Evolutionary conservation across 2,113 vertebrate genomes (phyloP).

Genomic region (Sturnus vulgaris): DNA sequence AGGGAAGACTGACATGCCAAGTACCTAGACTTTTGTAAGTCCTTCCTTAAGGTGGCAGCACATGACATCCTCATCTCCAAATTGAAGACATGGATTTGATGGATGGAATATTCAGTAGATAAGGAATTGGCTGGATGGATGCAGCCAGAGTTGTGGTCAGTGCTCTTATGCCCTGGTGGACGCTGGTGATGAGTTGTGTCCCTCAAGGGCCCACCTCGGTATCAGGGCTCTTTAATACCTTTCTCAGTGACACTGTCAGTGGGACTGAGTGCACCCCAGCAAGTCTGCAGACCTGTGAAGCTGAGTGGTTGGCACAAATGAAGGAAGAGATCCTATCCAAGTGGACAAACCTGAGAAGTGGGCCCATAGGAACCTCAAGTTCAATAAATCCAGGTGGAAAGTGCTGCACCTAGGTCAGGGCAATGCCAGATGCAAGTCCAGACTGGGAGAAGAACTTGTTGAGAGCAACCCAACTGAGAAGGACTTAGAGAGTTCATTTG

Average conservation of each 20-base stretch:
- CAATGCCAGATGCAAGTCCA: accelerated
- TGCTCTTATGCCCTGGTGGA: background rate
- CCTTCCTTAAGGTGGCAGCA: accelerated
- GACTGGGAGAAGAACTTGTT: background rate
- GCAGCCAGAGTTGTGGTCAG: background rate
- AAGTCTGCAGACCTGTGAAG: background rate
- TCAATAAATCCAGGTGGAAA: background rate
- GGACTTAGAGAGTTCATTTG: background rate
- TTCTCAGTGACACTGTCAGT: background rate
- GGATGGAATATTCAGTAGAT: background rate
- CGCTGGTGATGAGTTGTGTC: no score
- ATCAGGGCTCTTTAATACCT: background rate
- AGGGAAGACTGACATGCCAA: background rate
- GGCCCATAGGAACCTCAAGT: background rate
- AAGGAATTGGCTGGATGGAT: background rate
- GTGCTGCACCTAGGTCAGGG: background rate
- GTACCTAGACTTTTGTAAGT: background rate
- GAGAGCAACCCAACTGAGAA: background rate
- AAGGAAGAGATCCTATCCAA: background rate
- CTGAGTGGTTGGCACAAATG: background rate
- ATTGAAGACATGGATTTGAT: background rate
- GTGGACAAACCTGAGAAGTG: background rate
- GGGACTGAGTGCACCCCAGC: background rate
- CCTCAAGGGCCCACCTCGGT: accelerated
- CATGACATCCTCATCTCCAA: background rate